phyloP scores from a whole-genome alignment of 2,797 vertebrate genomes.

The Oophaga sylvatica region DNA sequence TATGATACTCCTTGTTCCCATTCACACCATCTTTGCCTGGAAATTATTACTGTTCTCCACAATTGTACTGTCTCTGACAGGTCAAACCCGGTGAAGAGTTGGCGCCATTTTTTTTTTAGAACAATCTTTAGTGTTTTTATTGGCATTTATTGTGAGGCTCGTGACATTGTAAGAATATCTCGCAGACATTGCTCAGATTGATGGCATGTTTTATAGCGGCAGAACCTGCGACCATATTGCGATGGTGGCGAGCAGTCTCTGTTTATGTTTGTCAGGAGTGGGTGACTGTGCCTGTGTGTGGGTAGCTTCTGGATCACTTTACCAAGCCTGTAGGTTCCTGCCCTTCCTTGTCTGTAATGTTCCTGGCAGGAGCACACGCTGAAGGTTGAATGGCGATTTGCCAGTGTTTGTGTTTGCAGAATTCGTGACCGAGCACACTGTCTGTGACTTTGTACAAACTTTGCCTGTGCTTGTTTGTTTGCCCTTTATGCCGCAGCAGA shows the following conservation, averaged over 20 bases:
- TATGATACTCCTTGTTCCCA: not conserved
- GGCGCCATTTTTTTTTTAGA: not conserved
- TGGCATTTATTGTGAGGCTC: not conserved
- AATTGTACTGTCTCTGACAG: not conserved
- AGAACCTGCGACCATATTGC: not conserved
- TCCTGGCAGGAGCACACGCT: constrained; percentile 39
- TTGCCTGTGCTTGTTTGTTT: constrained; percentile 35
- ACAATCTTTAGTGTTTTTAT: not conserved
- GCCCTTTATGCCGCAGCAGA: constrained; percentile 24
- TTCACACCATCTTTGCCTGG: constrained; percentile 2
- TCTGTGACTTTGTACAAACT: constrained; percentile 56
- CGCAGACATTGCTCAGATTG: not conserved
- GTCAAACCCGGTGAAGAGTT: not conserved
- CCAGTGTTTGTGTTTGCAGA: constrained; percentile 56
- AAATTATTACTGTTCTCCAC: not conserved
- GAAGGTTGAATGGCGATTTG: constrained; percentile 53
- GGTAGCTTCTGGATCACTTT: constrained; percentile 40
- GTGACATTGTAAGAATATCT: not conserved
- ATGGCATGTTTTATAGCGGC: not conserved
- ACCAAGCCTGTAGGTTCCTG: constrained; percentile 51
- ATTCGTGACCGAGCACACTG: constrained; percentile 52
- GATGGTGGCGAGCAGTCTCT: constrained; percentile 1
- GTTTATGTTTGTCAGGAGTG: constrained; percentile 47
- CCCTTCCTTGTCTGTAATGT: constrained; percentile 47
- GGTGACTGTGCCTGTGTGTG: constrained; percentile 54